Evolutionary conservation across 1,140 invertebrate genomes (phyloP).

Genomic region (Philaenus spumarius): DNA sequence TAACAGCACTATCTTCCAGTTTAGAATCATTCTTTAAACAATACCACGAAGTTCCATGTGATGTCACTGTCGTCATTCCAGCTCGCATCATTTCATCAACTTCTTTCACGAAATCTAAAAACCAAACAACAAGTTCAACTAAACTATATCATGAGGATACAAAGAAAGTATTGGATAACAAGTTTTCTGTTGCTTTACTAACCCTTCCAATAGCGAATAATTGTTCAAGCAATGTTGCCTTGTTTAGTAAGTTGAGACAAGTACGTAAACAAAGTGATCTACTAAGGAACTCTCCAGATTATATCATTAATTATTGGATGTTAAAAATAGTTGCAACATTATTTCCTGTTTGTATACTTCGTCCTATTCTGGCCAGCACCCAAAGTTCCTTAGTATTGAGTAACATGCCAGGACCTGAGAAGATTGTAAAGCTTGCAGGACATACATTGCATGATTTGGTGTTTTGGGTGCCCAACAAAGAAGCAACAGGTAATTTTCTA

Average conservation of each 20-base stretch:
- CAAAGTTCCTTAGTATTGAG: constrained; percentile 41
- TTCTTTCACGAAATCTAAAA: neutral
- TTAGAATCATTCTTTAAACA: constrained; percentile 38
- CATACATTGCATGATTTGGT: constrained; percentile 37
- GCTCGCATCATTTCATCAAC: constrained; percentile 10
- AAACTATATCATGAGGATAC: constrained; percentile 1
- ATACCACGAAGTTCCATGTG: constrained; percentile 28
- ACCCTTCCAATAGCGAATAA: constrained; percentile 30
- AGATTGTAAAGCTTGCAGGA: constrained; percentile 36
- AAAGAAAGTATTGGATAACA: constrained; percentile 25
- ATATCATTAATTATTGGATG: constrained; percentile 40
- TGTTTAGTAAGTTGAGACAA: constrained; percentile 17
- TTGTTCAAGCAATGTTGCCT: constrained; percentile 11
- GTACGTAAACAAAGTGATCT: constrained; percentile 28
- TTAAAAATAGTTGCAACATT: constrained; percentile 37
- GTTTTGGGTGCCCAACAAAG: constrained; percentile 42
- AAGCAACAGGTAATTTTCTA: constrained; percentile 39
- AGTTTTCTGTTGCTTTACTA: constrained; percentile 35
- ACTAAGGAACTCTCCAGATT: constrained; percentile 29
- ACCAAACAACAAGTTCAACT: constrained; percentile 4
- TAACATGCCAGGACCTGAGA: constrained; percentile 40
- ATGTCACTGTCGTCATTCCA: constrained; percentile 33
- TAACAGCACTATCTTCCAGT: constrained; percentile 37
- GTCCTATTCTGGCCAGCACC: constrained; percentile 35
- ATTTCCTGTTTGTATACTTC: constrained; percentile 36